A percentile compares a stretch with the other conserved stretches of the same genome.
Evolutionary conservation across 2,113 vertebrate species (phyloP).

Genomic region (Pterocles gutturalis): DNA sequence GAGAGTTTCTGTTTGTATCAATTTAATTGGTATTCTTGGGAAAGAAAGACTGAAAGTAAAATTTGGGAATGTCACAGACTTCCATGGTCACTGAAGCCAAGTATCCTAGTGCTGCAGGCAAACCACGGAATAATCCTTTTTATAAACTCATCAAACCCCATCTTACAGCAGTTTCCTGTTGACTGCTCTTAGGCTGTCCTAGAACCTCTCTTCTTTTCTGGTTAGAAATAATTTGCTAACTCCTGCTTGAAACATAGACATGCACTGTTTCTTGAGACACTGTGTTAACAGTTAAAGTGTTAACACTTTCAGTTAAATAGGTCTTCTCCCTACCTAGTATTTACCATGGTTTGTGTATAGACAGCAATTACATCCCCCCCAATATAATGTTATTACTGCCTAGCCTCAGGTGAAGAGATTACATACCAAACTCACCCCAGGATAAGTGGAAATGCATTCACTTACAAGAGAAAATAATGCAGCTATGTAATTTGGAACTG

Average conservation of each 20-base stretch:
- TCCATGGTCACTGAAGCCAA: neutral
- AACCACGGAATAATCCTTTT: neutral
- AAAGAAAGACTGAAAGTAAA: neutral
- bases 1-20: neutral
- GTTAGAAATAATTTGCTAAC: neutral
- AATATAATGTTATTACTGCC: neutral
- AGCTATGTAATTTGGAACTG: neutral
- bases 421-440: neutral
- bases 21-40: neutral
- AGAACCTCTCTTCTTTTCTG: neutral
- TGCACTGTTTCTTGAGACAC: accelerated
- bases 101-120: neutral
- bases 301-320: neutral
- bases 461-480: neutral
- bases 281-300: neutral
- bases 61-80: neutral
- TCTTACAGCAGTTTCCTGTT: neutral
- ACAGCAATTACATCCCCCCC: neutral
- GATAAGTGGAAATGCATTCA: neutral
- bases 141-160: neutral
- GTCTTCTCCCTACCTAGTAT: neutral
- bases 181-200: neutral
- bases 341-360: neutral
- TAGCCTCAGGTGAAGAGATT: neutral
- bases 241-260: neutral